Evolutionary conservation across 2,113 vertebrate species (phyloP).

Genomic region (Nycticorax nycticorax): DNA sequence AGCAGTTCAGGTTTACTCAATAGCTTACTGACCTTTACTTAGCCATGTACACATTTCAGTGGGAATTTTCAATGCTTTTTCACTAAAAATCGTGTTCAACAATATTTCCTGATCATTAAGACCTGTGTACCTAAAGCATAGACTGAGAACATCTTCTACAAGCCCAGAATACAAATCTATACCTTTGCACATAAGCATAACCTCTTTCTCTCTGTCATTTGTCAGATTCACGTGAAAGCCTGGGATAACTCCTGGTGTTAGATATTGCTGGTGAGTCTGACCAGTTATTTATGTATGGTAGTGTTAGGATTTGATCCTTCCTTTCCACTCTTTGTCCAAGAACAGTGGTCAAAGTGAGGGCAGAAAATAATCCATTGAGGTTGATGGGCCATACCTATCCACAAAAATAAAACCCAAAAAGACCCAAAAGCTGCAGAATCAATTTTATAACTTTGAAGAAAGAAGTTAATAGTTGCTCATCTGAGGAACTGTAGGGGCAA

Average conservation of each 20-base stretch:
- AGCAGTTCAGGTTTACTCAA: slow-evolving; percentile 53
- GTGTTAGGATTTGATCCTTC: not conserved
- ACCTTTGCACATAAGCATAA: not conserved
- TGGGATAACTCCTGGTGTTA: not conserved
- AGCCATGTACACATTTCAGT: slow-evolving; percentile 58
- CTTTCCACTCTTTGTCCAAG: not conserved
- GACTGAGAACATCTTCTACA: not conserved
- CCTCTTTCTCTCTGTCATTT: not conserved
- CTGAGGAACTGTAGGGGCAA: not conserved
- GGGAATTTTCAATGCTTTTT: slow-evolving; percentile 59
- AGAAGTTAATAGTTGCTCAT: not conserved
- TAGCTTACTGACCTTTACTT: slow-evolving; percentile 64
- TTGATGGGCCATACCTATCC: not conserved
- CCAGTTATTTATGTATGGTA: not conserved
- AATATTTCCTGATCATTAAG: slow-evolving; percentile 65
- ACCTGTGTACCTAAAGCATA: slow-evolving; percentile 50
- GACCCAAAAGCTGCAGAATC: not conserved
- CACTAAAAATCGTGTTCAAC: slow-evolving; percentile 66
- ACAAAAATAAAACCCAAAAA: not conserved
- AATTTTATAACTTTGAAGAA: not conserved
- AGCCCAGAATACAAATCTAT: slow-evolving; percentile 46
- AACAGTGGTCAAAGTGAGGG: not conserved
- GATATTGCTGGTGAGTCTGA: not conserved
- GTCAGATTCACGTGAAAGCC: not conserved
- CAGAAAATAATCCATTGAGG: not conserved